Conservation (phyloP, 2,113 vertebrate genomes). For the Sterrhoptilus dennistouni region DNA sequence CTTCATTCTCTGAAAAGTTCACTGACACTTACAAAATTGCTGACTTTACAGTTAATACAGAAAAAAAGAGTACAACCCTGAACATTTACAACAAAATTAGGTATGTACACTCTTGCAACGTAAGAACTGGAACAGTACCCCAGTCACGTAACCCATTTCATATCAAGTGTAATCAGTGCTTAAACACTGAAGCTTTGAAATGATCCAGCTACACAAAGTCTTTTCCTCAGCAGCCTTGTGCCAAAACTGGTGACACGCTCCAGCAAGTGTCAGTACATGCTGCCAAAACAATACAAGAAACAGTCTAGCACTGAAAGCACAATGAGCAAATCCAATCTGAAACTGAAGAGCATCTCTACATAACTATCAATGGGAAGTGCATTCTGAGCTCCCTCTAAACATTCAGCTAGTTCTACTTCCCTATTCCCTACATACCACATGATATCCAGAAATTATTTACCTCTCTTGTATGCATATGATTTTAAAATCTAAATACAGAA, state of each 20-base stretch:
- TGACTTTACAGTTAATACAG: not conserved
- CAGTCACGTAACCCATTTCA: not conserved
- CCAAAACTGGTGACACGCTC: not conserved
- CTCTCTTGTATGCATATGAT: not conserved
- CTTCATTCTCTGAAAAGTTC: not conserved
- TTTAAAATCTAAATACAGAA: conserved; percentile 2
- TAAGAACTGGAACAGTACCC: not conserved
- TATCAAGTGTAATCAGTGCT: not conserved
- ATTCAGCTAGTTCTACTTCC: not conserved
- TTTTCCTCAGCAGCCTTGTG: not conserved
- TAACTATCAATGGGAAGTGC: not conserved
- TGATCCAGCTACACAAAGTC: not conserved
- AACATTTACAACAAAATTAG: not conserved
- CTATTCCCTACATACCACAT: not conserved
- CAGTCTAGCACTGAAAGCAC: not conserved
- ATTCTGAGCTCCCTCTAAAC: not conserved
- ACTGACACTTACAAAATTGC: not conserved
- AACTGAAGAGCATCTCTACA: not conserved
- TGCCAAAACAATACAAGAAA: conserved; percentile 30
- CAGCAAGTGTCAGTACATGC: not conserved
- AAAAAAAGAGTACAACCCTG: not conserved
- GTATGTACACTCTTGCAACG: not conserved
- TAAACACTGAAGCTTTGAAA: not conserved
- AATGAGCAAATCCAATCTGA: not conserved
- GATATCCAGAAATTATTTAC: not conserved